Base-by-base conservation (phyloP, 1,140 invertebrate species). In the Coptotermes formosanus region DNA sequence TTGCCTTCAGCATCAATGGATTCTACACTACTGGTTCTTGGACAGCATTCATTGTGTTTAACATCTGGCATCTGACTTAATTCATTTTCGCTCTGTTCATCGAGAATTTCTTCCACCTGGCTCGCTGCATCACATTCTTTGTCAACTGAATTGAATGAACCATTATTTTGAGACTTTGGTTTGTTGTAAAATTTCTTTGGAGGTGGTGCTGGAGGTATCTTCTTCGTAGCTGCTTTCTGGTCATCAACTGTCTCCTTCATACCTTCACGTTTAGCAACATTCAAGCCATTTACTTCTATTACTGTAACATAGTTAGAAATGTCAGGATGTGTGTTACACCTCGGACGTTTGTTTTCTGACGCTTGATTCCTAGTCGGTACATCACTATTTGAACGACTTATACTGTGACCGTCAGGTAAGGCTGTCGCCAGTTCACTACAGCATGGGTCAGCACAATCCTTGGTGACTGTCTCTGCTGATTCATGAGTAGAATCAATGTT, bases 231-330 rank as follows among this genome's bases (percentile, higher is more conserved):
- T n/a, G 23, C 12, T 89, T 86, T 19, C 88, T 89, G n/a, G 52
- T 75, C 84, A 23, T 82, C 88, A 52, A 44, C 32, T 30, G 30
- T 52, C 45, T 84, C 84, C 82, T 84, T 85, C 45, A 85, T 86
- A 12, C 32, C 32, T 8, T 52, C 85, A 82, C 30, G 44, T 59
- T 87, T 86, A 25, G 87, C 86, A 69, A 88, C 89, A 44, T 88
- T 86, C 59, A 88, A 88, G 21, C 92, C 93, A 84, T 96, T 97
- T 6, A 97, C 96, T 93, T 97, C 95, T 87, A 97, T 97, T 83
- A 97, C 96, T 86, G 96, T 97, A 87, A 97, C 94, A 92, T 97
- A 97, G 91, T 96, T 96, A 90, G 95, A 94, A 81, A 85, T 83
- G 59, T 88, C 82, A 44, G 84, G 83, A 25, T 81, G 89, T 92